Percentiles rank a stretch among this genome's conserved stretches.
Evolutionary conservation across 2,888 invertebrate genomes (phyloP).

Genomic region (Timema podura): DNA sequence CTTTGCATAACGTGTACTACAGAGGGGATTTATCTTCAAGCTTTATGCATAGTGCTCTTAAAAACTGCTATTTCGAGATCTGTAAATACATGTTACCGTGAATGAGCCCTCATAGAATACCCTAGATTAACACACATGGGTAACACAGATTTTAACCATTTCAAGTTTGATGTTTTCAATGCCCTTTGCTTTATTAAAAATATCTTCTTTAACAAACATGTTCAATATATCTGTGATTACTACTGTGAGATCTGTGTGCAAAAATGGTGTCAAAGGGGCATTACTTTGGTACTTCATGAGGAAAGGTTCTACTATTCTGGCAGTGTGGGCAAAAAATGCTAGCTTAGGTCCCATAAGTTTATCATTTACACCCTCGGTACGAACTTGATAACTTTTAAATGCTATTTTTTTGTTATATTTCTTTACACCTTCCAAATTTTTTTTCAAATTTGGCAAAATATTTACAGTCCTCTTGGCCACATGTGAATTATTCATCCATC

Average conservation of each 20-base stretch:
- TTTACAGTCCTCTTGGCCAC: background rate
- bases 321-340: background rate
- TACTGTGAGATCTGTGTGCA: background rate
- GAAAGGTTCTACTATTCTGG: background rate
- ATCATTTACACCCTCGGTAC: background rate
- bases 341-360: conserved; percentile 13
- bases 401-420: background rate
- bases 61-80: background rate
- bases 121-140: background rate
- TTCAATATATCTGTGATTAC: background rate
- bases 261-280: conserved; percentile 1
- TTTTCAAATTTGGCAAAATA: conserved; percentile 1
- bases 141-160: background rate
- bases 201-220: background rate
- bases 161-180: background rate
- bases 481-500: background rate
- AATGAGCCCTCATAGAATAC: background rate
- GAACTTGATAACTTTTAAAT: background rate
- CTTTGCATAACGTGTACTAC: background rate
- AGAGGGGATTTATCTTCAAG: background rate
- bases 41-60: background rate
- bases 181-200: background rate
- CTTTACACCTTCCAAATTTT: background rate
- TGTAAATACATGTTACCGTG: background rate
- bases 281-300: background rate